A percentile compares a stretch with the other conserved stretches of the same genome.
phyloP scores from a whole-genome alignment of 2,797 vertebrate genomes.

The Rallus crepitans region DNA sequence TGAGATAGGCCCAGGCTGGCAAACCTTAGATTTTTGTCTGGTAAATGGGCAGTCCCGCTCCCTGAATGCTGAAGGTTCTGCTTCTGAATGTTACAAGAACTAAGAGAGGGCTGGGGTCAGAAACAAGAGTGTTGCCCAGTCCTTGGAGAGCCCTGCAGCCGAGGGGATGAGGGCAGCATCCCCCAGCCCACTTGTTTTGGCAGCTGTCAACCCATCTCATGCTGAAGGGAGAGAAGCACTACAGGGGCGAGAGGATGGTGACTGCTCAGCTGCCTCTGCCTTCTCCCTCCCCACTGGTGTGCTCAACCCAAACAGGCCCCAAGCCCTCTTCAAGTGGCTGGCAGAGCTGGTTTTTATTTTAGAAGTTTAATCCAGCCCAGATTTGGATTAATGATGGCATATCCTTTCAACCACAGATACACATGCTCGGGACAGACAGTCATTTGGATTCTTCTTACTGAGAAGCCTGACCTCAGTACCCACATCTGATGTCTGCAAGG shows the following conservation, averaged over 20 bases:
- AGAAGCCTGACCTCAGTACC: constrained; percentile 46
- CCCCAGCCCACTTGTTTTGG: background rate
- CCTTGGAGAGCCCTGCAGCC: background rate
- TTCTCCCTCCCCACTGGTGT: background rate
- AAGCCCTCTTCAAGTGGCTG: constrained; percentile 56
- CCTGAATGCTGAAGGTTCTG: background rate
- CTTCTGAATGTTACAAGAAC: background rate
- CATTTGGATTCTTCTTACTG: constrained; percentile 62
- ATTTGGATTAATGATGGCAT: constrained; percentile 60
- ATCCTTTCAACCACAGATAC: constrained; percentile 75
- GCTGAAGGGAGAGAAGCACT: background rate
- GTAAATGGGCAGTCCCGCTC: fast-evolving
- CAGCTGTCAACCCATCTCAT: background rate
- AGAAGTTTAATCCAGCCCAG: constrained; percentile 73
- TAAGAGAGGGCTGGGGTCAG: background rate
- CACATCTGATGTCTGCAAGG: constrained; percentile 65
- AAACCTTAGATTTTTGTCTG: background rate
- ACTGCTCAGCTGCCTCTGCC: background rate
- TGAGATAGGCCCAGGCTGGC: background rate
- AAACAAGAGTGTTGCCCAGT: background rate
- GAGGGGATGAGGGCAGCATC: background rate
- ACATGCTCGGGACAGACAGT: constrained; percentile 61
- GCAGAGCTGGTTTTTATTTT: constrained; percentile 78
- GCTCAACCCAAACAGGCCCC: background rate
- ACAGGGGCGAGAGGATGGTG: background rate